Percentiles rank a stretch among this genome's conserved stretches.
Evolutionary conservation across 2,113 vertebrate species (phyloP).

Genomic region (Brachionichthys hirsutus): DNA sequence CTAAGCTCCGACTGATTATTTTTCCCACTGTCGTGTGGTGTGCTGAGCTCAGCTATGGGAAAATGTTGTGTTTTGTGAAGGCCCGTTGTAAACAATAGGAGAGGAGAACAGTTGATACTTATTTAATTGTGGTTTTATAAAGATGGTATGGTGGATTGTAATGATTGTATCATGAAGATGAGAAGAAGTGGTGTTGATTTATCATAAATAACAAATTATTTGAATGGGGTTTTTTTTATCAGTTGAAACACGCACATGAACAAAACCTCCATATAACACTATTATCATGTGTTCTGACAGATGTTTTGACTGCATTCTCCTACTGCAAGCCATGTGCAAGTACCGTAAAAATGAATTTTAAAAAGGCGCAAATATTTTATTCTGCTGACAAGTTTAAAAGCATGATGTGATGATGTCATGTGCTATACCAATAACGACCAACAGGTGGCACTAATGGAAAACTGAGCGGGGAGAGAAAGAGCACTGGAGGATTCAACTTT

Average conservation of each 20-base stretch:
- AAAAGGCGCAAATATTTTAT: too few relatives aligned
- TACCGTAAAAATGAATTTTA: too few relatives aligned
- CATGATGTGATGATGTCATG: too few relatives aligned
- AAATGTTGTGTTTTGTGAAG: conserved; percentile 65
- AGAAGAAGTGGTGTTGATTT: conserved; percentile 3
- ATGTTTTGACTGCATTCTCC: too few relatives aligned
- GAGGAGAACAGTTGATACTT: conserved; percentile 62
- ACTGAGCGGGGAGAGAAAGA: neutral
- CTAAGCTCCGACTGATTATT: conserved; percentile 66
- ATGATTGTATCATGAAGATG: conserved; percentile 26
- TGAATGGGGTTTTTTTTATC: neutral
- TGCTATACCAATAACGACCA: conserved; percentile 24
- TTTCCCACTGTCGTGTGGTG: conserved; percentile 66
- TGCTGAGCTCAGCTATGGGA: conserved; percentile 66
- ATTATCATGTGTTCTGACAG: too few relatives aligned
- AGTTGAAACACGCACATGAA: too few relatives aligned
- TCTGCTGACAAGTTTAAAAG: too few relatives aligned
- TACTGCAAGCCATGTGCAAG: too few relatives aligned
- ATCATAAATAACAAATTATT: neutral
- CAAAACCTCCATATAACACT: too few relatives aligned
- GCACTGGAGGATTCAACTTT: neutral
- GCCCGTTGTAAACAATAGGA: conserved; percentile 59
- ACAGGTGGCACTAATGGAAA: conserved; percentile 29
- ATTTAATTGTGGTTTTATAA: conserved; percentile 51
- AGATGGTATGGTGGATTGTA: conserved; percentile 30